Conservation (phyloP, 2,797 vertebrate genomes). For the Sebastes trivittatus region DNA sequence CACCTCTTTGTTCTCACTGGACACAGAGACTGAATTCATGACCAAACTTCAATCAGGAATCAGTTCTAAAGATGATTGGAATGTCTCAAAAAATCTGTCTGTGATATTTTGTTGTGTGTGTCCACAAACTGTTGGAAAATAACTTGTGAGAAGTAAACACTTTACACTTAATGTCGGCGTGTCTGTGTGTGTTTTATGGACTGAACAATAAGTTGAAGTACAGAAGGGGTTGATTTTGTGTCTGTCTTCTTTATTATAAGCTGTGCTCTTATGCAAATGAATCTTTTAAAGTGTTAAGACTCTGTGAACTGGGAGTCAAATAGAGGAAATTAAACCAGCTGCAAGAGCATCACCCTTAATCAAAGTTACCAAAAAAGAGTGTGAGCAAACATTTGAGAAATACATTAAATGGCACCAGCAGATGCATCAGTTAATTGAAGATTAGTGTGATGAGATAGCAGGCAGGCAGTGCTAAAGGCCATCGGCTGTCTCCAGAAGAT, state of each 20-base stretch:
- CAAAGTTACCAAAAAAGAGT: conserved; percentile 40
- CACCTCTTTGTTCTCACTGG: conserved; percentile 48
- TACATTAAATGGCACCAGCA: conserved; percentile 52
- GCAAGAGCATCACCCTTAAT: conserved; percentile 46
- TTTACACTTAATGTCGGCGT: conserved; percentile 58
- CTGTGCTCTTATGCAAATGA: neutral
- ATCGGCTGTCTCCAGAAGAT: conserved; percentile 48
- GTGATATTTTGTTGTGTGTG: conserved; percentile 56
- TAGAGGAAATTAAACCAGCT: conserved; percentile 48
- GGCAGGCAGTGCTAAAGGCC: conserved; percentile 48
- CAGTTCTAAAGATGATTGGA: conserved; percentile 25
- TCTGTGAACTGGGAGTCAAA: conserved; percentile 26
- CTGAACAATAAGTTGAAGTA: neutral
- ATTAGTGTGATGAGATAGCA: conserved; percentile 66
- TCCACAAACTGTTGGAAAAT: conserved; percentile 61
- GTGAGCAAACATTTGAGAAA: conserved; percentile 42
- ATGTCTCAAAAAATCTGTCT: conserved; percentile 41
- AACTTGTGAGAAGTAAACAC: conserved; percentile 75
- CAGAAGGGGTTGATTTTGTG: conserved; percentile 4
- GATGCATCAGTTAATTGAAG: conserved; percentile 66
- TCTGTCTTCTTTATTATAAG: conserved; percentile 15
- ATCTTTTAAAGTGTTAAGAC: conserved; percentile 20
- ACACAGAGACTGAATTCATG: conserved; percentile 52
- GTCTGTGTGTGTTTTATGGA: conserved; percentile 35
- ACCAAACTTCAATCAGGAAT: conserved; percentile 33